Percentiles rank a stretch among this genome's conserved stretches.
Evolutionary conservation across 2,888 invertebrate genomes (phyloP).

Genomic region (Melieria omissa): DNA sequence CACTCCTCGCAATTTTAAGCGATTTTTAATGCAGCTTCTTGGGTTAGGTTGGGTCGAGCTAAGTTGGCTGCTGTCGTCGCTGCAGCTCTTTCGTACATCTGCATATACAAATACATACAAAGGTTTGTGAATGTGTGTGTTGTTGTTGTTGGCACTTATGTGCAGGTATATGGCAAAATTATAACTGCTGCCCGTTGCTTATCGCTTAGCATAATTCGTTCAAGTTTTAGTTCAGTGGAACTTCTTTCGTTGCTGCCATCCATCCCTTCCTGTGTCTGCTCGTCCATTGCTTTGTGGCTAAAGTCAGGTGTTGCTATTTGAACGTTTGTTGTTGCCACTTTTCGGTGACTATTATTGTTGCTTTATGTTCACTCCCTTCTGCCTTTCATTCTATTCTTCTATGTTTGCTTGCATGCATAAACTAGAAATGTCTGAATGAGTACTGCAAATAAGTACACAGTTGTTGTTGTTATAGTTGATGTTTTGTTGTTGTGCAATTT

Average conservation of each 20-base stretch:
- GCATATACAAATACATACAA: too few relatives aligned
- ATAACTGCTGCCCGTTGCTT: conserved; percentile 1
- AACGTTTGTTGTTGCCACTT: too few relatives aligned
- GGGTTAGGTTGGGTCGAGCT: too few relatives aligned
- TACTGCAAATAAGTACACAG: too few relatives aligned
- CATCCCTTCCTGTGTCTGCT: too few relatives aligned
- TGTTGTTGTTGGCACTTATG: too few relatives aligned
- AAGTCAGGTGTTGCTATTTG: too few relatives aligned
- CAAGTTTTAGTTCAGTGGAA: background rate
- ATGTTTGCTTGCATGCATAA: background rate
- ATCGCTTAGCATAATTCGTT: background rate
- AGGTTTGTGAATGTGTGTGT: too few relatives aligned
- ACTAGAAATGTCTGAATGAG: too few relatives aligned
- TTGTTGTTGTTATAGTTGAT: background rate
- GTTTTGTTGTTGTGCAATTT: conserved; percentile 16
- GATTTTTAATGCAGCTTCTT: background rate
- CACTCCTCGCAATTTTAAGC: background rate
- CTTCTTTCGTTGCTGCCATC: background rate
- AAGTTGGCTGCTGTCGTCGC: background rate
- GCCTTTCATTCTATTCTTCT: background rate
- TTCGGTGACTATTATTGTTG: too few relatives aligned
- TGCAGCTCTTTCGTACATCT: background rate
- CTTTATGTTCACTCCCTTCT: background rate
- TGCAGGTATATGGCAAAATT: background rate
- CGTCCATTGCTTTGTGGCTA: too few relatives aligned